These are phyloP conservation scores for Sipha flava DNA, from an alignment of 1,140 invertebrate species.

Conservation along the genomic window DNA sequence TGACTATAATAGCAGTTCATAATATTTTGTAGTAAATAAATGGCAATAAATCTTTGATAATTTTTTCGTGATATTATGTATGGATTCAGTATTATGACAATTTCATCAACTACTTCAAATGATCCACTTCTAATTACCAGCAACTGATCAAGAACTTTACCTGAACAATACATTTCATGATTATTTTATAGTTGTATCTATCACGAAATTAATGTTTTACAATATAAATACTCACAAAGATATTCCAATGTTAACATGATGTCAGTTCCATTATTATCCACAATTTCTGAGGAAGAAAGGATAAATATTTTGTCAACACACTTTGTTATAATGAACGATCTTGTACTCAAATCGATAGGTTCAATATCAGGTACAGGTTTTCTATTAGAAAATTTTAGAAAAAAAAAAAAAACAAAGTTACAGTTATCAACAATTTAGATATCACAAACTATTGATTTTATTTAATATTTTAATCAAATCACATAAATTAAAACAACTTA, in stretches of 20 bases:
- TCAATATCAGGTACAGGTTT: slow-evolving; percentile 12
- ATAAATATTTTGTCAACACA: not conserved
- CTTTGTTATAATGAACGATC: slow-evolving; percentile 12
- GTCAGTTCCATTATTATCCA: not conserved
- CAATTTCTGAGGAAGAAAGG: not conserved
- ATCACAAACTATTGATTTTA: not conserved
- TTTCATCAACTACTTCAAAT: slow-evolving; percentile 12
- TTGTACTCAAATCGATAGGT: slow-evolving; percentile 8
- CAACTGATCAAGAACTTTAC: slow-evolving; percentile 10
- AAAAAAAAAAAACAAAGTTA: not conserved
- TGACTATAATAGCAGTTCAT: slow-evolving; percentile 20
- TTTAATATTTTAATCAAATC: not conserved
- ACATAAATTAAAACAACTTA: not conserved
- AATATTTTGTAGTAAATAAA: not conserved
- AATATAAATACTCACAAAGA: not conserved
- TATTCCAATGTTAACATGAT: not conserved
- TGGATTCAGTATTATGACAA: not conserved
- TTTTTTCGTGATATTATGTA: not conserved
- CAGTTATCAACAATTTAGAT: too few species aligned
- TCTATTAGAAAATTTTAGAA: not conserved
- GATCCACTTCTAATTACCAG: slow-evolving; percentile 20
- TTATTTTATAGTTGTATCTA: not conserved
- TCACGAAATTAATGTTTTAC: not conserved
- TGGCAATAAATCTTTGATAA: slow-evolving; percentile 12
- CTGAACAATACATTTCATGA: not conserved